A percentile compares a stretch with the other conserved stretches of the same genome.
Evolutionary conservation across 1,140 invertebrate species (phyloP).

Genomic region (Magallana ariakensis): DNA sequence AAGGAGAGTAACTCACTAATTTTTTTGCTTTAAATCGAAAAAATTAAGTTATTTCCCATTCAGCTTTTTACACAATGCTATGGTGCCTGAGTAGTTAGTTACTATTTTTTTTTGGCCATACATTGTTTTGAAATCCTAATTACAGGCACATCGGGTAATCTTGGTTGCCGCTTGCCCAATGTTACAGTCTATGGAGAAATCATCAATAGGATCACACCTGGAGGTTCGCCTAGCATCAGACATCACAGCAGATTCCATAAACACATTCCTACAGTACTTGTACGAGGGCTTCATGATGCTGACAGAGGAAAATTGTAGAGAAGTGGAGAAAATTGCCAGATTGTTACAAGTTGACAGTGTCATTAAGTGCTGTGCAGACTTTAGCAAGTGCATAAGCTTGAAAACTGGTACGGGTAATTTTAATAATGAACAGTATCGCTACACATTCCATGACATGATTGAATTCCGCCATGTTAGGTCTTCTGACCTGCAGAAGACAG

Average conservation of each 20-base stretch:
- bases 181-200: slow-evolving; percentile 58
- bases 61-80: too few species aligned
- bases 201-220: slow-evolving; percentile 47
- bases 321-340: slow-evolving; percentile 55
- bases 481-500: slow-evolving; percentile 45
- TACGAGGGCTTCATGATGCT: slow-evolving; percentile 59
- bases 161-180: slow-evolving; percentile 57
- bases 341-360: slow-evolving; percentile 57
- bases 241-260: slow-evolving; percentile 50
- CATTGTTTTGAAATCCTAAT: not conserved
- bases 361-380: slow-evolving; percentile 58
- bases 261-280: slow-evolving; percentile 57
- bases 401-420: slow-evolving; percentile 24
- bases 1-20: too few species aligned
- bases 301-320: slow-evolving; percentile 53
- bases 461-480: slow-evolving; percentile 50
- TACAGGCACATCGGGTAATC: slow-evolving; percentile 54
- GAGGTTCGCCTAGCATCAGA: slow-evolving; percentile 54
- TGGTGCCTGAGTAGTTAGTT: too few species aligned
- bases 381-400: slow-evolving; percentile 46
- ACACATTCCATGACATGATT: slow-evolving; percentile 36
- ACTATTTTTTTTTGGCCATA: too few species aligned
- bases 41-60: too few species aligned
- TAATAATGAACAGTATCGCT: slow-evolving; percentile 41
- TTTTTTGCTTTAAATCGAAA: too few species aligned